Conservation (phyloP, 2,888 invertebrate species). For the Listrodromus nycthemerus region DNA sequence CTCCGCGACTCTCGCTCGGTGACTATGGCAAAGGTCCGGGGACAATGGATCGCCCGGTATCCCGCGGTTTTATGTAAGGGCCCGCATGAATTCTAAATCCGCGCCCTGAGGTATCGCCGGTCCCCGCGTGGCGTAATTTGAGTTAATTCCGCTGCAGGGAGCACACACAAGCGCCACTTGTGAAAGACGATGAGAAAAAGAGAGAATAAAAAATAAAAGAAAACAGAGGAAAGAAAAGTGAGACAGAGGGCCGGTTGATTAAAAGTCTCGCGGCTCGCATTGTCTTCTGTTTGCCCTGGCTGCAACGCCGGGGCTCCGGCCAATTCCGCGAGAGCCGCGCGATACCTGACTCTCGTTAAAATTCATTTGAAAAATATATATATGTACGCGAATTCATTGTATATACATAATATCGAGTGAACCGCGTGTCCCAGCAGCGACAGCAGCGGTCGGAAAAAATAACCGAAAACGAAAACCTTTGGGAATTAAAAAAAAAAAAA, state of each 20-base stretch:
- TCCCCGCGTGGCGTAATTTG: constrained; percentile 82
- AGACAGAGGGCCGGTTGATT: constrained; percentile 78
- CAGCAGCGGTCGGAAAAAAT: constrained; percentile 60
- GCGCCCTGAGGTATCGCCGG: constrained; percentile 72
- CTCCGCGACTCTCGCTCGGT: constrained; percentile 36
- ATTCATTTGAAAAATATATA: constrained; percentile 76
- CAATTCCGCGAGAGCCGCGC: constrained; percentile 77
- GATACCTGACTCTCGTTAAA: constrained; percentile 74
- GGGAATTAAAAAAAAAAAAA: constrained; percentile 61
- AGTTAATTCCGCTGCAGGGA: constrained; percentile 83
- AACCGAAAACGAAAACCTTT: constrained; percentile 60
- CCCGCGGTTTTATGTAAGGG: constrained; percentile 77
- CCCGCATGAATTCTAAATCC: constrained; percentile 81
- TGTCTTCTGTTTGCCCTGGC: constrained; percentile 82
- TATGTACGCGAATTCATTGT: constrained; percentile 44
- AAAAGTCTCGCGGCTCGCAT: constrained; percentile 81
- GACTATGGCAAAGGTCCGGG: constrained; percentile 47
- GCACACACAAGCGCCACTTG: constrained; percentile 68
- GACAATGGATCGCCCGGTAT: constrained; percentile 49
- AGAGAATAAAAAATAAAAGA: neutral
- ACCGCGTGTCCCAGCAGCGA: constrained; percentile 51
- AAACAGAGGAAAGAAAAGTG: constrained; percentile 31
- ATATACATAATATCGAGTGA: too few species aligned
- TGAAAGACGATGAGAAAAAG: constrained; percentile 56
- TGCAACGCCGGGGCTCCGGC: constrained; percentile 77